Base-by-base conservation (phyloP, 1,140 invertebrate species). In the Lithobius niger region DNA sequence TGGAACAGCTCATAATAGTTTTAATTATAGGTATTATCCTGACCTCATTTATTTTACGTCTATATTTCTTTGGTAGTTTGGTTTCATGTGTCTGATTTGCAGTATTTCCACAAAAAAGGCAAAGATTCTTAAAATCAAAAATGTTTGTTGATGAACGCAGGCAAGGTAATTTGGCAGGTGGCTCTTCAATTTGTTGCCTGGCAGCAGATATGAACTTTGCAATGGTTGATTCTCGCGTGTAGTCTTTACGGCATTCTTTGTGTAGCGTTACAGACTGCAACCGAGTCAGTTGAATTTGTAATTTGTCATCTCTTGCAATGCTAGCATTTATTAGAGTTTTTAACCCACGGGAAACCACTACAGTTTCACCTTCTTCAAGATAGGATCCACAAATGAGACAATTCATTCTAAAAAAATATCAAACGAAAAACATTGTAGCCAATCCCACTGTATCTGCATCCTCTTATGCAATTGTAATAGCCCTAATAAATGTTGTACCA, bases 201-300 rank as follows among this genome's bases (percentile, higher is more conserved):
- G 13, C n/a, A n/a, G n/a, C n/a, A n/a, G n/a, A n/a, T n/a, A n/a
- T n/a, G n/a, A n/a, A n/a, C n/a, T n/a, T n/a, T n/a, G n/a, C 36
- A n/a, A 40, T 40, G 13, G n/a, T 40, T 40, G 13, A n/a, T n/a
- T 40, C 36, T 15, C n/a, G 13, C 13, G 13, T n/a, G n/a, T 40
- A 40, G n/a, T 40, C 13, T 52, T 58, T 26, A 27, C 16, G 52
- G 4, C 36, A 40, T 15, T 13, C 36, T 40, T 40, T n/a, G n/a
- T 40, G 36, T 40, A 40, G 13, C n/a, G 36, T 40, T n/a, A 40
- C 36, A 40, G 36, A 13, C 36, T 40, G 36, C 13, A 13, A 13
- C 36, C n/a, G 13, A 13, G n/a, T 15, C 13, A 40, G n/a, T 15
- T n/a, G 36, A 13, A 15, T 13, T 15, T 40, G 36, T 40, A 15